Evolutionary conservation across 2,888 invertebrate species (phyloP).

Genomic region (Spisula subtruncata): DNA sequence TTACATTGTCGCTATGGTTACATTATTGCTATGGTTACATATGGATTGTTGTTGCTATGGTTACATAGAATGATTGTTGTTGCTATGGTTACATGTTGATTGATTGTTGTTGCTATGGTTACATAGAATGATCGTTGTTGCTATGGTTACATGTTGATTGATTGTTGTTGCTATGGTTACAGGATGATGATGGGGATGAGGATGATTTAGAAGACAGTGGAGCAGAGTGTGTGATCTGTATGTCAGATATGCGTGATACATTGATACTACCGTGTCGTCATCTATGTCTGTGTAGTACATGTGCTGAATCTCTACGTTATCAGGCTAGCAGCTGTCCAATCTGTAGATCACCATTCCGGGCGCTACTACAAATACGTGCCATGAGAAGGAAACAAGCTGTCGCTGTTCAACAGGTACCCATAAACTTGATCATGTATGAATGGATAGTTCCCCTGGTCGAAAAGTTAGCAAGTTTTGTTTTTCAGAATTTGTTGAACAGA

Average conservation of each 20-base stretch:
- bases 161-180: background rate
- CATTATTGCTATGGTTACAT: too few relatives aligned
- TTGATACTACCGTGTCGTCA: slow-evolving; percentile 98
- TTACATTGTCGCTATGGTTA: too few relatives aligned
- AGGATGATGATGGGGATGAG: slow-evolving; percentile 80
- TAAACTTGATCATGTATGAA: background rate
- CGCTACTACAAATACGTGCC: slow-evolving; percentile 97
- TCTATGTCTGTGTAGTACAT: slow-evolving; percentile 98
- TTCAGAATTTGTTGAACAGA: too few relatives aligned
- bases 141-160: too few relatives aligned
- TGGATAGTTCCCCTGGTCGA: too few relatives aligned
- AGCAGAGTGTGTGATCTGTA: slow-evolving; percentile 99
- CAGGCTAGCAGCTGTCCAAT: slow-evolving; percentile 99
- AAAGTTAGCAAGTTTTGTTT: too few relatives aligned
- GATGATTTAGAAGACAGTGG: slow-evolving; percentile 89
- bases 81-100: too few relatives aligned
- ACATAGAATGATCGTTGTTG: too few relatives aligned
- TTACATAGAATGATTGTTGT: too few relatives aligned
- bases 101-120: too few relatives aligned
- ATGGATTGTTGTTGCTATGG: too few relatives aligned
- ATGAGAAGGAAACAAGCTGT: slow-evolving; percentile 91
- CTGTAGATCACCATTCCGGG: slow-evolving; percentile 99
- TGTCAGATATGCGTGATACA: slow-evolving; percentile 99
- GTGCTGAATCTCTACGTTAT: slow-evolving; percentile 98
- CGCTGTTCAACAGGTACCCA: slow-evolving; percentile 71